Base-by-base conservation (phyloP, 2,797 vertebrate species). In the Epinephelus awoara region DNA sequence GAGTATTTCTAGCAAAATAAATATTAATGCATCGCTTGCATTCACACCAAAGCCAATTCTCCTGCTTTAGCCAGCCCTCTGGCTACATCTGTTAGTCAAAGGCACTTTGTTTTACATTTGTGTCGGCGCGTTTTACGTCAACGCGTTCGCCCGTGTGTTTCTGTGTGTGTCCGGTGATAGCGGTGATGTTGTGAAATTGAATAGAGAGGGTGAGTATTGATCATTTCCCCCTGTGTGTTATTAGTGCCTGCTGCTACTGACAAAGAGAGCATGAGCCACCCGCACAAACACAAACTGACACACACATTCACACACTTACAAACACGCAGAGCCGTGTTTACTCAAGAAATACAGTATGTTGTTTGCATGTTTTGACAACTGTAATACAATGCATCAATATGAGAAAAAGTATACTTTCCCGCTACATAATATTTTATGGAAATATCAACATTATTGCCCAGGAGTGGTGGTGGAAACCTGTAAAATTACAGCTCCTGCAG, bases 181-280 rank as follows among this genome's bases (percentile, higher is more conserved):
- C 52, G 73, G 90, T 86, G 79, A 90, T 94, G 89, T 88, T 90
- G 91, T 93, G 91, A 93, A 94, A 94, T 92, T 92, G 91, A 94
- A 93, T 94, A 90, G 89, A 92, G 92, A 92, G 90, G 80, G 75
- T 72, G 86, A 91, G 90, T 91, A 94, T 95, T 90, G 93, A 94
- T 95, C 78, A 92, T 90, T 90, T 93, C 91, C 90, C 90, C 91
- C 79, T 82, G 90, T 93, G 91, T 93, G 93, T 94, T 93, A 92
- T 94, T 92, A 92, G 82, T 88, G 85, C 86, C 85, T 91, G 83
- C 87, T 89, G 89, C 88, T 88, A 29, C 89, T 92, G 88, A 91
- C 86, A 86, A 77, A 90, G 87, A 85, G 82, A 86, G 79, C 71
- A 83, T 77, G 84, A 90, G 88, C 86, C 85, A 87, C 82, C 29